phyloP scores from a whole-genome alignment of 2,888 invertebrate genomes.

The Lutraria lutraria region DNA sequence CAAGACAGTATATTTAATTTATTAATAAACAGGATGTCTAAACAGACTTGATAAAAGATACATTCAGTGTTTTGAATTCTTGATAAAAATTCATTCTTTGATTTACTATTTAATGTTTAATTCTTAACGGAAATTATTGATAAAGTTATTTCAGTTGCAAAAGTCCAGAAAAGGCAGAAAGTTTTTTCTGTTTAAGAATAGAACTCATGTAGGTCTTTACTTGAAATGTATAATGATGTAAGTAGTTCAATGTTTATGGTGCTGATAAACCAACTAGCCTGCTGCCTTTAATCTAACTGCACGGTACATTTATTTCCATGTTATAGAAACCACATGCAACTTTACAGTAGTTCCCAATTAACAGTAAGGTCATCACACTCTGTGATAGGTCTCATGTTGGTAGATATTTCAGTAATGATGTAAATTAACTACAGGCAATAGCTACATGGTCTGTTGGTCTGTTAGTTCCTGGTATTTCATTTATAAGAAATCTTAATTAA shows the following conservation, averaged over 20 bases:
- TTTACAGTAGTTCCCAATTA: neutral
- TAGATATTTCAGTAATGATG: neutral
- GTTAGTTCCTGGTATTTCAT: neutral
- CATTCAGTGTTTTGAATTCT: too few species aligned
- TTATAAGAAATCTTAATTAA: neutral
- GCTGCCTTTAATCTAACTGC: neutral
- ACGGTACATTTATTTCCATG: neutral
- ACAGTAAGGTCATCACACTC: constrained; percentile 2
- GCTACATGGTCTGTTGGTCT: neutral
- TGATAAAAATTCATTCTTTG: too few species aligned
- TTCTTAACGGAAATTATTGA: too few species aligned
- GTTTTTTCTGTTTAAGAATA: too few species aligned
- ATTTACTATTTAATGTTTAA: too few species aligned
- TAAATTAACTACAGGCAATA: neutral
- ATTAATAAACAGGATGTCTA: too few species aligned
- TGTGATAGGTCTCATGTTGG: neutral
- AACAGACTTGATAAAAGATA: too few species aligned
- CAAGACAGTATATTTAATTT: too few species aligned
- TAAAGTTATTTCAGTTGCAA: too few species aligned
- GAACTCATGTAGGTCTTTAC: neutral
- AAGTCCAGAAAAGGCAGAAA: neutral
- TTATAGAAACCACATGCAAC: constrained; percentile 6
- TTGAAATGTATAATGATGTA: neutral
- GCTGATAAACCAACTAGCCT: neutral
- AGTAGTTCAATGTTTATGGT: neutral